A percentile compares a stretch with the other conserved stretches of the same genome.
Conservation (phyloP, 2,888 invertebrate genomes). For the Tineola bisselliella region DNA sequence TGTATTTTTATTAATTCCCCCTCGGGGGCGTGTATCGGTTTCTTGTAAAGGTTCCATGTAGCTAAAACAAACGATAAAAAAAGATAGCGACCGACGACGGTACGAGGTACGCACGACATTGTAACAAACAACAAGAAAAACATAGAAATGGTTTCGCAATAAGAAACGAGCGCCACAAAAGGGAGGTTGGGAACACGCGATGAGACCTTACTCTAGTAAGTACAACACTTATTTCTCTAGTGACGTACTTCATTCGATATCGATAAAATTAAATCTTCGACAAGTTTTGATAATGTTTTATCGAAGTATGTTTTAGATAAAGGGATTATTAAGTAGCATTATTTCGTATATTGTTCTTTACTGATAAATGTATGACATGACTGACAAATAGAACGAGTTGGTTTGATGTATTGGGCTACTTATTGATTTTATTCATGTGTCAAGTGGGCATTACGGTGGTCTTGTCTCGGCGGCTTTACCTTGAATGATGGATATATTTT, state of each 20-base stretch:
- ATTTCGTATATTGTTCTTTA: constrained; percentile 3
- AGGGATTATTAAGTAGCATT: neutral
- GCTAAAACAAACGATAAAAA: constrained; percentile 5
- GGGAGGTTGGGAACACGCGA: constrained; percentile 2
- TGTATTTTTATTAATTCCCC: neutral
- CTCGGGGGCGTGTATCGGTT: neutral
- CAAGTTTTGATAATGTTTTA: neutral
- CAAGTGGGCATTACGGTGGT: neutral
- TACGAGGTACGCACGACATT: constrained; percentile 5
- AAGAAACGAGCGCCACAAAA: constrained; percentile 10
- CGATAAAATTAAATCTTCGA: neutral
- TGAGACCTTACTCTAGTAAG: neutral
- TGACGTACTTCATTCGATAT: neutral
- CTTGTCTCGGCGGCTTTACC: neutral
- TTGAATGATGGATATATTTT: neutral
- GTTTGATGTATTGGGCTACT: constrained; percentile 1
- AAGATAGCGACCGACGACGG: neutral
- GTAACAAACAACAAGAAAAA: constrained; percentile 12
- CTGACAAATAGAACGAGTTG: neutral
- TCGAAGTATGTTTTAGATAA: neutral
- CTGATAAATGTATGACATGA: neutral
- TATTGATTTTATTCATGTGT: neutral
- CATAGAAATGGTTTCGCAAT: constrained; percentile 12
- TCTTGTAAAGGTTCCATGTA: neutral
- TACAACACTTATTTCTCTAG: constrained; percentile 7